Conservation (phyloP, 2,113 vertebrate species). For the Oceanites oceanicus region DNA sequence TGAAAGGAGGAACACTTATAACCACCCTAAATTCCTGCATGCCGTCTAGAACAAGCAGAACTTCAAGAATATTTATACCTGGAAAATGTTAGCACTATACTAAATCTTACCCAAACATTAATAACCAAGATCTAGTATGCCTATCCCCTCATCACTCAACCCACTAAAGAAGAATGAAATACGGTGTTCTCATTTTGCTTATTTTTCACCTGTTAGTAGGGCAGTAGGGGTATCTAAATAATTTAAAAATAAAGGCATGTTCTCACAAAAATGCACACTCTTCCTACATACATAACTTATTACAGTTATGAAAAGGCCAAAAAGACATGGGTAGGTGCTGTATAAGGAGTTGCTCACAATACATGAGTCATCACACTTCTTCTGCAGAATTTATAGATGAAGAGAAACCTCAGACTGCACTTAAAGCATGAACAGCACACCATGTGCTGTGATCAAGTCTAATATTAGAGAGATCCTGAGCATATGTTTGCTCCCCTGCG, state of each 20-base stretch:
- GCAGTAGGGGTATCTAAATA: background rate
- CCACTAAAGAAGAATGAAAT: background rate
- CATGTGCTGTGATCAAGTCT: background rate
- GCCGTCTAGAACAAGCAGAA: background rate
- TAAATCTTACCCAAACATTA: background rate
- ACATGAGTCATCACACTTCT: slow-evolving; percentile 15
- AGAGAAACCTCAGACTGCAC: slow-evolving; percentile 14
- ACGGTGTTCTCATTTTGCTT: background rate
- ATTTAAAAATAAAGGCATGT: background rate
- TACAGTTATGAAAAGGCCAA: background rate
- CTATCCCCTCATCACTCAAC: background rate
- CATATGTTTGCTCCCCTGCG: background rate
- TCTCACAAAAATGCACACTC: background rate
- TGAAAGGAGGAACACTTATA: background rate
- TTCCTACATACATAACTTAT: background rate
- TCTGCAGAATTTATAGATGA: background rate
- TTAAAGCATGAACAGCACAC: background rate
- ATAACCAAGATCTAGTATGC: background rate
- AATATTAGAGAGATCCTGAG: background rate
- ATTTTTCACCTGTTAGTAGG: background rate
- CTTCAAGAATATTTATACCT: background rate
- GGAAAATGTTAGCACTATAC: background rate
- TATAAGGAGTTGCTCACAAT: background rate
- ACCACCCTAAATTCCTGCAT: background rate
- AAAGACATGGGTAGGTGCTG: background rate